Base-by-base conservation (phyloP, 92 coral and sea anemone species). In the Blastomussa wellsi region DNA sequence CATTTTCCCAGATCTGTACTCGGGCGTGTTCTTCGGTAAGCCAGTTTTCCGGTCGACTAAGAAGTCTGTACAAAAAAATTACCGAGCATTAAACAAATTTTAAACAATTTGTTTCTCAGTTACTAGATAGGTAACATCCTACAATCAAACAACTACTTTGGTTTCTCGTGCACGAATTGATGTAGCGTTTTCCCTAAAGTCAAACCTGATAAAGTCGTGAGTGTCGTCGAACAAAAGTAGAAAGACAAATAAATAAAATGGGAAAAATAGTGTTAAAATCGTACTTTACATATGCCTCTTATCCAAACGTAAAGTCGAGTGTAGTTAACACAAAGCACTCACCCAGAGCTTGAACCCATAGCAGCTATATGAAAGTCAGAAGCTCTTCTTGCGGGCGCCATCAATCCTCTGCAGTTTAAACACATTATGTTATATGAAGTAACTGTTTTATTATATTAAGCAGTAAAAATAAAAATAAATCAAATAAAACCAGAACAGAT, bases 321-420 rank as follows among this genome's bases (percentile, higher is more conserved):
- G 2, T n/a, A 57, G n/a, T 29, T 64, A 2, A 38, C 28, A 32
- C 5, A 24, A 1, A 44, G 35, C 49, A 60, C 94, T 76, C 86
- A 94, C 95, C 95, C 92, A 20, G 98, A 90, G 66, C 87, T 85
- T 26, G 91, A 52, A 39, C 92, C 84, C 70, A 83, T 64, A 31
- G 79, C 72, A 42, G 95, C 75, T 77, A 88, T 53, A 16, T 84
- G 87, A 24, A 48, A 90, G 37, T 94, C 95, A 36, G 87, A 82
- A 19, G 98, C 98, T 80, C 93, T 89, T 83, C 98, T 92, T 33
- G 98, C 95, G 8, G 98, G 98, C 28, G 95, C 91, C 98, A 94
- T 94, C 59, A 94, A 77, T 28, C 92, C 98, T 84, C 98, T 94
- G 74, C 41, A 53, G 60, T 2, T 36, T 39, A 78, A 24, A 60